Base-by-base conservation (phyloP, 2,113 vertebrate genomes). In the Thalassarche chlororhynchos region DNA sequence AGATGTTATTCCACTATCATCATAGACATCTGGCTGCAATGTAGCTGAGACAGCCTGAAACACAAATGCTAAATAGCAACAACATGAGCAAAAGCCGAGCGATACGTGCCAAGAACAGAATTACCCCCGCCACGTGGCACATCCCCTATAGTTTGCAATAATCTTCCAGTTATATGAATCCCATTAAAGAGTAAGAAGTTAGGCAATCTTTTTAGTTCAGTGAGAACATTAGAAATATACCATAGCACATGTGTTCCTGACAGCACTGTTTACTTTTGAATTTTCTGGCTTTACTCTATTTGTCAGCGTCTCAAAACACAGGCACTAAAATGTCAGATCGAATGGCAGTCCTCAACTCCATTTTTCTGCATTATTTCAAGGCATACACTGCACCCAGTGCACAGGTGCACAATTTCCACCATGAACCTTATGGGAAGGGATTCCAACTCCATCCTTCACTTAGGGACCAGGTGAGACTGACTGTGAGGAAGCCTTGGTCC, bases 11-110 rank as follows among this genome's bases (percentile, higher is more conserved):
- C 49, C n/a, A 10, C 71, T 62, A 2, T 64, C 65, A 72, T 77
- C 85, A 77, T 6, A 88, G 85, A 49, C 82, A 93, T 88, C 66
- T 96, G 93, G 75, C 70, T 66, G 71, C 38, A 72, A n/a, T 34
- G 68, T n/a, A 74, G 82, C 90, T 74, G 82, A 92, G 84, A 31
- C 49, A 68, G 93, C 49, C 78, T 38, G 47, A 95, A 96, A 84
- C 36, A 61, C 74, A 84, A 93, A 31, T 28, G 47, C 49, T 72
- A 65, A 83, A 94, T 54, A 94, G 82, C 89, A 94, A 65, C 28
- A 91, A 49, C 52, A 65, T 54, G 70, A 94, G 40, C 44, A 90
- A 91, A 74, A 85, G 70, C 64, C 2, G 2, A 96, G 49, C 1
- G 4, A 25, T 21, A 10, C 2, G 3, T 54, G 78, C 78, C 93